phyloP scores from a whole-genome alignment of 2,888 invertebrate genomes.

The Geophilus truncorum region DNA sequence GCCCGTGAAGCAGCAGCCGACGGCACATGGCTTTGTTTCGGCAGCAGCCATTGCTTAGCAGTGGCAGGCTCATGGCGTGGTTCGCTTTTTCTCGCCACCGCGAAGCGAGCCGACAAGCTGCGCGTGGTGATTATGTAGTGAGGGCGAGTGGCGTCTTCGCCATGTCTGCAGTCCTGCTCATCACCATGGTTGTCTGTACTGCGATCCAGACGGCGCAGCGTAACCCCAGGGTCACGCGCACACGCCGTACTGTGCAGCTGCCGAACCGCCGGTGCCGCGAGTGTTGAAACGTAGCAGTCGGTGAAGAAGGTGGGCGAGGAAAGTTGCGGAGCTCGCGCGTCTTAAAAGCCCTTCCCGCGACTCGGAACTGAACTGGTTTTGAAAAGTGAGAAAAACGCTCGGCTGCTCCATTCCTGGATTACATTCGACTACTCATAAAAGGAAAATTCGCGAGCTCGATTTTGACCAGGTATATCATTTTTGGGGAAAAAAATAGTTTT shows the following conservation, averaged over 20 bases:
- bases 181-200: not conserved
- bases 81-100: not conserved
- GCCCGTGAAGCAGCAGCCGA: not conserved
- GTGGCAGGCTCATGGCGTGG: not conserved
- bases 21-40: not conserved
- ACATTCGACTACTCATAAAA: not conserved
- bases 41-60: not conserved
- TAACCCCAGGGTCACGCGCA: slow-evolving; percentile 30
- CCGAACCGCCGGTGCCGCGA: not conserved
- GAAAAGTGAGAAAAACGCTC: not conserved
- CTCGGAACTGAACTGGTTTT: not conserved
- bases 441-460: not conserved
- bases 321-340: not conserved
- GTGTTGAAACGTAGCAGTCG: slow-evolving; percentile 9
- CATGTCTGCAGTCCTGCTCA: not conserved
- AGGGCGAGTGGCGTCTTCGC: not conserved
- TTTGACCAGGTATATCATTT: not conserved
- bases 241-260: slow-evolving; percentile 21
- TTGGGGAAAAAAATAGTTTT: not conserved
- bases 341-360: not conserved
- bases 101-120: not conserved
- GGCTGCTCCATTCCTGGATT: not conserved
- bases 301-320: not conserved
- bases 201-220: slow-evolving; percentile 8
- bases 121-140: not conserved